These are phyloP conservation scores for Didymodactylos carnosus DNA, from an alignment of 2,888 invertebrate genomes.

Conservation along the genomic window DNA sequence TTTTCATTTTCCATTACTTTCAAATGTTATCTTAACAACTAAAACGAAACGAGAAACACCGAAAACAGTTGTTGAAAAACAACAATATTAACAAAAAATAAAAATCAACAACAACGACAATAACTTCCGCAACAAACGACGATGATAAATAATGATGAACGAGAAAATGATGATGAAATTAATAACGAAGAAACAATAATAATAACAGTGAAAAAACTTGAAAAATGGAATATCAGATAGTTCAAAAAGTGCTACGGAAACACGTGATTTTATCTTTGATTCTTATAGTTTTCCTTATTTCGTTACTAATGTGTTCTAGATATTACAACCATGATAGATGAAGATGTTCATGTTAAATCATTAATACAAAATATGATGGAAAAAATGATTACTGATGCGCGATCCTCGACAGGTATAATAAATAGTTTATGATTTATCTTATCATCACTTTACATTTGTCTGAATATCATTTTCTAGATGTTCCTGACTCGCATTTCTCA, in stretches of 20 bases:
- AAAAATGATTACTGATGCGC: neutral
- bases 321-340: too few species aligned
- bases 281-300: too few species aligned
- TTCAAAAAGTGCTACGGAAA: too few species aligned
- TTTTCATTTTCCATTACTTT: too few species aligned
- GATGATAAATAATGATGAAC: neutral
- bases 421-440: neutral
- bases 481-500: constrained; percentile 80
- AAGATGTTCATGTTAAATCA: neutral
- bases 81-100: too few species aligned
- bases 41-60: neutral
- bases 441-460: too few species aligned
- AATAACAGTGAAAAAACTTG: too few species aligned
- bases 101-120: too few species aligned
- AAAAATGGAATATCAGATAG: too few species aligned
- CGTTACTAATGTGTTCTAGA: too few species aligned
- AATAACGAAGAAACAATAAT: neutral
- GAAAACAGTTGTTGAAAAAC: neutral
- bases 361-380: neutral
- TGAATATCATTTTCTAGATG: constrained; percentile 57
- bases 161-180: neutral
- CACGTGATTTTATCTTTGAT: too few species aligned
- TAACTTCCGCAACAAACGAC: too few species aligned
- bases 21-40: neutral
- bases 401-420: neutral